phyloP scores from a whole-genome alignment of 2,797 vertebrate genomes.

The Clangula hyemalis region DNA sequence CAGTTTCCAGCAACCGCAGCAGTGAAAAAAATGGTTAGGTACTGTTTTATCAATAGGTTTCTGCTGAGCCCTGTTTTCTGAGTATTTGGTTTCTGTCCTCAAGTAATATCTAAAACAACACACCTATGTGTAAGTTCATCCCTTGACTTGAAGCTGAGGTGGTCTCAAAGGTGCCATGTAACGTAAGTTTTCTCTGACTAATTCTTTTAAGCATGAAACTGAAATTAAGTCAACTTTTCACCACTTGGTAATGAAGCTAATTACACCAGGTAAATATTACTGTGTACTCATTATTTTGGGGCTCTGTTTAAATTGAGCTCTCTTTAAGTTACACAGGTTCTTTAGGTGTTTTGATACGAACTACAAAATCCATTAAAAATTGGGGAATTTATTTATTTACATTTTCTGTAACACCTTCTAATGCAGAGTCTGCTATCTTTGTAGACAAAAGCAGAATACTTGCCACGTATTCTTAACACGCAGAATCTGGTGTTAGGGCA shows the following conservation, averaged over 20 bases:
- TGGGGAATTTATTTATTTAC: not conserved
- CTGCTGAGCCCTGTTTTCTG: not conserved
- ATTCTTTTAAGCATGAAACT: slow-evolving; percentile 6
- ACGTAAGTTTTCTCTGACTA: not conserved
- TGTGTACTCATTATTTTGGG: not conserved
- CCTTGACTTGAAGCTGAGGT: not conserved
- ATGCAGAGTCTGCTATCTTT: not conserved
- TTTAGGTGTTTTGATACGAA: not conserved
- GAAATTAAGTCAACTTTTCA: not conserved
- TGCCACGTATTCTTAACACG: slow-evolving; percentile 14
- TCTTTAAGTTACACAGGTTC: not conserved
- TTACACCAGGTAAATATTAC: not conserved
- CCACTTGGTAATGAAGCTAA: not conserved
- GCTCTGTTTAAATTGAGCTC: not conserved
- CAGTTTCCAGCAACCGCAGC: not conserved
- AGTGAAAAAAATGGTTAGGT: not conserved
- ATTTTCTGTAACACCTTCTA: slow-evolving; percentile 8
- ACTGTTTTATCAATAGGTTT: not conserved
- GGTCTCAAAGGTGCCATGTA: slow-evolving; percentile 17
- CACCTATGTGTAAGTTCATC: not conserved
- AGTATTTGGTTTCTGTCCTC: not conserved
- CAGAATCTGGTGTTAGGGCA: slow-evolving; percentile 56
- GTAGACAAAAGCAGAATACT: slow-evolving; percentile 25
- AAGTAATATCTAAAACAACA: not conserved
- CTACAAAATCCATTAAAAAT: slow-evolving; percentile 13